Base-by-base conservation (phyloP, 2,113 vertebrate genomes). In the Megaceryle torquata region DNA sequence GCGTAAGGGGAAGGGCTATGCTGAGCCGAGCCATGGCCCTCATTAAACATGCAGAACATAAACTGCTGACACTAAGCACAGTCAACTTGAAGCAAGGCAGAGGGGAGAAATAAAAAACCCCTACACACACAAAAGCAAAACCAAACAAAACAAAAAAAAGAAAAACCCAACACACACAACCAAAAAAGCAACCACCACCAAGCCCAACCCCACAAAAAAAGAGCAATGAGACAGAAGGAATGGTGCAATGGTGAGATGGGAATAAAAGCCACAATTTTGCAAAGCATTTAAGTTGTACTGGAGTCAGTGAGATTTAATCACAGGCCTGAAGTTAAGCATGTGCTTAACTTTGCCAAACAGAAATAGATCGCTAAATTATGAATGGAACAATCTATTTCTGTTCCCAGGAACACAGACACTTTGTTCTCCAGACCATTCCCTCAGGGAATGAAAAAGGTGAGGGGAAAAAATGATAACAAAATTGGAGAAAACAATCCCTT, bases 41-140 rank as follows among this genome's bases (percentile, higher is more conserved):
- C 98, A 98, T 99, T 99, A 98, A 98, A 98, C 97, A 99, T 98
- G 98, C 98, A 98, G 98, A 98, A 98, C 98, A 98, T 98, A 98
- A 99, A 98, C 97, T 98, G 98, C 98, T 98, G 98, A 99, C 98
- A 98, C 98, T 97, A 98, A 98, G 98, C 98, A 98, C 97, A 94
- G 97, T 91, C 91, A 97, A 97, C 95, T 95, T 87, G 96, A 97
- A 95, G 93, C 77, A 84, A 4, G 33, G 96, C 54, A 79, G 74
- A 50, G 78, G 72, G 6, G 6, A 2, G 1, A 2, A 9, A 20
- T 11, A 8, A 37, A 18, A 41, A 41, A 37, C 37, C 37, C 37
- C 37, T 37, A 37, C 37, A 37, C 37, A 8, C 37, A 37, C 37
- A 37, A 37, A 37, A 37, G 37, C 48, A 48, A 48, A 18, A 41